Conservation (phyloP, 2,113 vertebrate genomes). For the Bolborhynchus lineola region DNA sequence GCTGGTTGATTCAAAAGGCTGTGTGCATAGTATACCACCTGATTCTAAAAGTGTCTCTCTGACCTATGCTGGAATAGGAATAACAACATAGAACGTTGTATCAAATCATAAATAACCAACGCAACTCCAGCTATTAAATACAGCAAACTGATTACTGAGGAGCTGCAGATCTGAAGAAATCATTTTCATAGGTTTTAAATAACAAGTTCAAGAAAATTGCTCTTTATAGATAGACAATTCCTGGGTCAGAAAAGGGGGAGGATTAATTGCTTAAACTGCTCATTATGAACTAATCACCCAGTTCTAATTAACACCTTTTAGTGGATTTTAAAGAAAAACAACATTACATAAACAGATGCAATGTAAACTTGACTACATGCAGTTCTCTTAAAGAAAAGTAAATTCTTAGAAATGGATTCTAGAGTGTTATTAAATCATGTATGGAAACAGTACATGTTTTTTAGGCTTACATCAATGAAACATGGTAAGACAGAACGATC, state of each 20-base stretch:
- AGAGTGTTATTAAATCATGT: neutral
- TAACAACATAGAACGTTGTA: neutral
- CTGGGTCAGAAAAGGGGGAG: constrained; percentile 23
- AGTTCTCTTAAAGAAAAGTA: neutral
- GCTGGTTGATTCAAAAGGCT: neutral
- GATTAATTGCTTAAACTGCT: constrained; percentile 49
- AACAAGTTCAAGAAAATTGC: constrained; percentile 24
- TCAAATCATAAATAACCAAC: neutral
- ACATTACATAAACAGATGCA: constrained; percentile 15
- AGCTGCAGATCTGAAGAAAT: constrained; percentile 1
- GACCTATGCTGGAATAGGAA: neutral
- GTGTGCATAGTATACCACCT: neutral
- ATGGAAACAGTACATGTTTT: neutral
- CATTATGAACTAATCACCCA: constrained; percentile 40
- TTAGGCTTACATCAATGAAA: neutral
- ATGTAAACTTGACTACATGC: constrained; percentile 2
- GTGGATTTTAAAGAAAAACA: constrained; percentile 42
- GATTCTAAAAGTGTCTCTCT: neutral
- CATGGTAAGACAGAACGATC: neutral
- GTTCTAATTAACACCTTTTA: constrained; percentile 60
- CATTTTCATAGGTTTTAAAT: neutral
- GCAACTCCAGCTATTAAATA: neutral
- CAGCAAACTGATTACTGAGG: neutral
- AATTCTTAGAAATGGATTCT: neutral
- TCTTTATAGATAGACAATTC: constrained; percentile 34